Percentiles rank a stretch among this genome's conserved stretches.
Evolutionary conservation across 2,797 vertebrate genomes (phyloP).

Genomic region (Macrochelys suwanniensis): DNA sequence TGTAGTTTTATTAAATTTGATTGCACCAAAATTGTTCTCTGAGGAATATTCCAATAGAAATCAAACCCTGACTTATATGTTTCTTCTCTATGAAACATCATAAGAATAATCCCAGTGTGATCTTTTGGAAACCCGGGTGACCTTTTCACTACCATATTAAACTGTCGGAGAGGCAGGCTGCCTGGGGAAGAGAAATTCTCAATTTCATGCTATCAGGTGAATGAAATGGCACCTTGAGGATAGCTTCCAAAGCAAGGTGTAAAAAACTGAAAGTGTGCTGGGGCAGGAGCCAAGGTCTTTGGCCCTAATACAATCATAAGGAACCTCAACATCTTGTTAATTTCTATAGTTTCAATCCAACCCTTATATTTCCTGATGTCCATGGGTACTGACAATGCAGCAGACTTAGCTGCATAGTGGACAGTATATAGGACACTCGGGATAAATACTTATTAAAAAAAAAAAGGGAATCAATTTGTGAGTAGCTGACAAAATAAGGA

Average conservation of each 20-base stretch:
- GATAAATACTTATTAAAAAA: not conserved
- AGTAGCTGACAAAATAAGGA: not conserved
- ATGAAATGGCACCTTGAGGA: not conserved
- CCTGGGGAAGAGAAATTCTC: not conserved
- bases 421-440: fast-evolving
- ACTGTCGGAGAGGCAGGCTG: not conserved
- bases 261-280: not conserved
- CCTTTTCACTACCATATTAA: not conserved
- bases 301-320: not conserved
- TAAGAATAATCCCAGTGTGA: not conserved
- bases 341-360: not conserved
- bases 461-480: not conserved
- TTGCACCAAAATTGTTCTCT: not conserved
- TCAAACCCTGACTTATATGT: not conserved
- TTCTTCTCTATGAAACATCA: not conserved
- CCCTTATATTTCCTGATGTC: not conserved
- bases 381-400: not conserved
- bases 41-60: not conserved
- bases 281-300: not conserved
- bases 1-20: not conserved
- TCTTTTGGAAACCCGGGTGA: not conserved
- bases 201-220: not conserved
- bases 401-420: fast-evolving
- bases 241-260: not conserved
- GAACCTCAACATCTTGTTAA: not conserved